Base-by-base conservation (phyloP, 2,113 vertebrate species). In the Furnarius figulus region DNA sequence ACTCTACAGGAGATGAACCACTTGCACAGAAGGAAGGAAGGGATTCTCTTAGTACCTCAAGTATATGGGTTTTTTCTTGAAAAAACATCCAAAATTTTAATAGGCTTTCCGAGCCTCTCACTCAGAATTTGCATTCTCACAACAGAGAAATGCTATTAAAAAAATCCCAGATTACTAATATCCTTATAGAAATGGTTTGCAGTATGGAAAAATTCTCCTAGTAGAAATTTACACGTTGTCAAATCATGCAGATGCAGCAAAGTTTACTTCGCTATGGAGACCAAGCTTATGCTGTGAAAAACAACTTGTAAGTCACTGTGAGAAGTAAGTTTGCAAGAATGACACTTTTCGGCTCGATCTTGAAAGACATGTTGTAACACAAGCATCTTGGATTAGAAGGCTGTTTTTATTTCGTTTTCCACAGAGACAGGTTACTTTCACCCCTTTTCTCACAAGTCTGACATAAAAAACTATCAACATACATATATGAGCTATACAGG, bases 331-430 rank as follows among this genome's bases (percentile, higher is more conserved):
- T 92, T 46, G 3, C 55, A 78, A 61, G 68, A 71, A 67, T 84
- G 72, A 80, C 47, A 52, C 59, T 30, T 94, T 95, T 95, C 2
- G 3, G 42, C 10, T 47, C 78, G 56, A 77, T 58, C 42, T 33
- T 63, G 37, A 93, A 71, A 77, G 67, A 92, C 19, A 47, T 33
- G 44, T 56, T 55, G 40, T 70, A 87, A 83, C 79, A 55, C 23
- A 8, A 25, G 6, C 24, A 67, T 82, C 58, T 86, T 50, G 22
- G 46, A 13, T 47, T 65, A 86, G 56, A 84, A 77, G 50, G 19
- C 5, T 50, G 25, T 39, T 75, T 87, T 78, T 81, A 89, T 98
- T 80, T 78, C n/a, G 46, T 87, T 85, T 92, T 62, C 44, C 87
- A 55, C 33, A 77, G 27, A 68, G 76, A 68, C 79, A 47, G 19